phyloP scores from a whole-genome alignment of 2,113 vertebrate genomes.

The Puma concolor region DNA sequence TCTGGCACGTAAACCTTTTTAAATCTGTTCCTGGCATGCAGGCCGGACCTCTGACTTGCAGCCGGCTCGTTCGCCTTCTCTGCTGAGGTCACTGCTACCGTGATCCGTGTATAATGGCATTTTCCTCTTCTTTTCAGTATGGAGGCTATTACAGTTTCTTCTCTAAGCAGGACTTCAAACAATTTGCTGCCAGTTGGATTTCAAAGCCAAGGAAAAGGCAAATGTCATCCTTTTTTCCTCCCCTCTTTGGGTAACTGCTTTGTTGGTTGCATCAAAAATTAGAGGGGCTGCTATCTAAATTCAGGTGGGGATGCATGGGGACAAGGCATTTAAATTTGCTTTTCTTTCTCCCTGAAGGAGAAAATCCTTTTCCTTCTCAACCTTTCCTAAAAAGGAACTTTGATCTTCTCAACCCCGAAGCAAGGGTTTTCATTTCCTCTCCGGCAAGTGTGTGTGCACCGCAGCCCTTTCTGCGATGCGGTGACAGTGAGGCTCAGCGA shows the following conservation, averaged over 20 bases:
- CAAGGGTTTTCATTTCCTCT: slow-evolving; percentile 55
- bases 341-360: slow-evolving; percentile 67
- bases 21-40: neutral
- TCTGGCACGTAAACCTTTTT: neutral
- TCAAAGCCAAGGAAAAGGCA: slow-evolving; percentile 81
- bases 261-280: slow-evolving; percentile 81
- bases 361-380: slow-evolving; percentile 66
- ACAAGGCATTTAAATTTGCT: slow-evolving; percentile 76
- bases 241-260: slow-evolving; percentile 82
- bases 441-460: neutral
- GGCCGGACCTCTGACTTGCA: neutral
- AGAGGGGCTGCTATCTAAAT: slow-evolving; percentile 71
- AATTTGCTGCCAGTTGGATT: slow-evolving; percentile 81
- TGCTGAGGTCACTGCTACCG: slow-evolving; percentile 45
- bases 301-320: slow-evolving; percentile 60
- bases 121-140: slow-evolving; percentile 69
- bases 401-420: slow-evolving; percentile 72
- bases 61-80: slow-evolving; percentile 45
- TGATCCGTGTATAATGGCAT: slow-evolving; percentile 52
- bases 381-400: slow-evolving; percentile 78
- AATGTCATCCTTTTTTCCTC: slow-evolving; percentile 74
- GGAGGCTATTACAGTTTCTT: slow-evolving; percentile 74
- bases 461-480: neutral
- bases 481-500: rapidly evolving
- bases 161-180: slow-evolving; percentile 79